A percentile compares a stretch with the other conserved stretches of the same genome.
phyloP scores from a whole-genome alignment of 1,140 invertebrate genomes.

The Palaemon carinicauda region DNA sequence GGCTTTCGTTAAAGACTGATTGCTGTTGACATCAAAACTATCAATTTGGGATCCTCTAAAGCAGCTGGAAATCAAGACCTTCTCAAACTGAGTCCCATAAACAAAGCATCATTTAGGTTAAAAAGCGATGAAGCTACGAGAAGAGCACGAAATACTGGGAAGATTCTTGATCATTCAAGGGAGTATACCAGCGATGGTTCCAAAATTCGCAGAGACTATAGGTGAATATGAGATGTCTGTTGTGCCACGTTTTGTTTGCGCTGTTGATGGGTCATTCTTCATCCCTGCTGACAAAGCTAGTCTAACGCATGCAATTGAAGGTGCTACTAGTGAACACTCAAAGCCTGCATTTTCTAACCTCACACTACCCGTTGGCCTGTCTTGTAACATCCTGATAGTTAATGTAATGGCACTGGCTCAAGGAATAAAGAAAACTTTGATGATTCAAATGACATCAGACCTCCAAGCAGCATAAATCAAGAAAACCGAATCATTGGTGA shows the following conservation, averaged over 20 bases:
- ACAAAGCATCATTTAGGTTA: background rate
- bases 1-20: background rate
- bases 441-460: background rate
- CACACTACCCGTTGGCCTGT: too few relatives aligned
- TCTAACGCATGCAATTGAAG: too few relatives aligned
- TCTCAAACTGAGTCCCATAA: background rate
- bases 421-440: background rate
- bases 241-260: too few relatives aligned
- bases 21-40: slow-evolving; percentile 13
- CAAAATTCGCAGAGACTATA: background rate
- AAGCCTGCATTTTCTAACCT: too few relatives aligned
- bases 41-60: background rate
- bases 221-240: slow-evolving; percentile 6
- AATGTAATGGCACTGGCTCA: background rate
- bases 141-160: slow-evolving; percentile 12
- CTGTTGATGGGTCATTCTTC: background rate
- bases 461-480: background rate
- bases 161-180: slow-evolving; percentile 18
- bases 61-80: background rate
- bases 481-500: background rate
- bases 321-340: too few relatives aligned
- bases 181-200: slow-evolving; percentile 2
- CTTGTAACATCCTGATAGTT: too few relatives aligned
- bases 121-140: background rate
- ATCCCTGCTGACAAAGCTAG: slow-evolving; percentile 13